Conservation (phyloP, 2,888 invertebrate genomes). For the Tachina fera region DNA sequence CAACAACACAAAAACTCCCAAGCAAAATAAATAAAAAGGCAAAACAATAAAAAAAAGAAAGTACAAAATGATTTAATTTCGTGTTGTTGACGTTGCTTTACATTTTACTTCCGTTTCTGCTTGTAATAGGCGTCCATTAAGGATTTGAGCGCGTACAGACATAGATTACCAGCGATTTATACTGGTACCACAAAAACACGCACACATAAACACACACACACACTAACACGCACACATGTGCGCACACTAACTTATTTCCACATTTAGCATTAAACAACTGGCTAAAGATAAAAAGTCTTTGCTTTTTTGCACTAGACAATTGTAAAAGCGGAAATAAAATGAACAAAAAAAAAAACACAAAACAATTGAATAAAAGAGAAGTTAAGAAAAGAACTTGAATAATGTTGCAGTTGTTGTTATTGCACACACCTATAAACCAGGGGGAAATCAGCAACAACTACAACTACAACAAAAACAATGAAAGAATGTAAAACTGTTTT, state of each 20-base stretch:
- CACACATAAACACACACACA: not conserved
- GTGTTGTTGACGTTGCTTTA: constrained; percentile 72
- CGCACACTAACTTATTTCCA: constrained; percentile 41
- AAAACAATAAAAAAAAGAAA: constrained; percentile 10
- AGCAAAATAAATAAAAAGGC: constrained; percentile 32
- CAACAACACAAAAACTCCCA: constrained; percentile 29
- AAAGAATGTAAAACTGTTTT: constrained; percentile 66
- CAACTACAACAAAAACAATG: constrained; percentile 46
- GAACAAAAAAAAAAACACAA: constrained; percentile 35
- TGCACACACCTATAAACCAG: constrained; percentile 46
- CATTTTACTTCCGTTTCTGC: constrained; percentile 71
- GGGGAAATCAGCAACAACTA: constrained; percentile 49
- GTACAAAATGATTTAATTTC: constrained; percentile 70
- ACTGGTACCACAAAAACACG: constrained; percentile 1
- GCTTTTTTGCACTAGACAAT: constrained; percentile 58
- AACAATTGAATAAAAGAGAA: constrained; percentile 43
- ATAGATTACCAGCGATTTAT: constrained; percentile 63
- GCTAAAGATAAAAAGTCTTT: constrained; percentile 60
- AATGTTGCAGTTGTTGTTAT: constrained; percentile 26
- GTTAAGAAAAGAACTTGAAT: constrained; percentile 20
- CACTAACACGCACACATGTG: constrained; percentile 9
- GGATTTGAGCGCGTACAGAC: constrained; percentile 69
- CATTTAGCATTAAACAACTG: constrained; percentile 68
- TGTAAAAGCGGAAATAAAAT: constrained; percentile 62
- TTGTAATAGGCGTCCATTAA: constrained; percentile 71